A percentile compares a stretch with the other conserved stretches of the same genome.
These are phyloP conservation scores for Clivina fossor DNA, from an alignment of 2,888 invertebrate genomes.

Conservation along the genomic window DNA sequence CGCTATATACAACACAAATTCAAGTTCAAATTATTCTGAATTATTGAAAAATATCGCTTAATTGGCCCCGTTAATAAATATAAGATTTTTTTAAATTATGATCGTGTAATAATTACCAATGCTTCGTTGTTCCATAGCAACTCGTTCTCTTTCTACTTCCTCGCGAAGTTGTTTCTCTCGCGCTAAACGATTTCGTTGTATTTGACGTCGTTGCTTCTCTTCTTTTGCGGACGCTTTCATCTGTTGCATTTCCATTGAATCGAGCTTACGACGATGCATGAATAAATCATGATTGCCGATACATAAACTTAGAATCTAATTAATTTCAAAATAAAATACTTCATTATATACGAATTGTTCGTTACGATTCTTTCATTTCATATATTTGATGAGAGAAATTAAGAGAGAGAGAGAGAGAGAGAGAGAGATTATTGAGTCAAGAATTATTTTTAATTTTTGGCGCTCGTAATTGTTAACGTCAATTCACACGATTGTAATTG, in stretches of 20 bases:
- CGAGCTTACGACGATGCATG: constrained; percentile 93
- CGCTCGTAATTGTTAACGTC: too few species aligned
- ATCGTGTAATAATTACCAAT: constrained; percentile 65
- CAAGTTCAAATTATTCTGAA: too few species aligned
- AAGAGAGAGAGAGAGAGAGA: too few species aligned
- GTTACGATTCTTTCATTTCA: too few species aligned
- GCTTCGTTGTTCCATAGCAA: constrained; percentile 93
- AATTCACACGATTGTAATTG: too few species aligned
- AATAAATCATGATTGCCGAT: constrained; percentile 98
- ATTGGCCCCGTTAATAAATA: too few species aligned
- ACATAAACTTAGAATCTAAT: constrained; percentile 94
- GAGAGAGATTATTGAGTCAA: constrained; percentile 5
- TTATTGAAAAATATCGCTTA: too few species aligned
- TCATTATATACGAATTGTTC: constrained; percentile 1
- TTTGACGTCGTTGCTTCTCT: constrained; percentile 82
- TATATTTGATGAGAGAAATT: too few species aligned
- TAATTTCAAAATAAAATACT: constrained; percentile 47
- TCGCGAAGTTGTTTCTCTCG: constrained; percentile 91
- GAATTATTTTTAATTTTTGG: background rate
- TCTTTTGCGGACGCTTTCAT: constrained; percentile 99
- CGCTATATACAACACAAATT: too few species aligned
- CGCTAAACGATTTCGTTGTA: constrained; percentile 86
- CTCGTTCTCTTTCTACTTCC: constrained; percentile 87
- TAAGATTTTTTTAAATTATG: too few species aligned
- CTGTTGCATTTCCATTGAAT: constrained; percentile 98